Evolutionary conservation across 1,140 invertebrate species (phyloP).

Genomic region (Halictus rubicundus): DNA sequence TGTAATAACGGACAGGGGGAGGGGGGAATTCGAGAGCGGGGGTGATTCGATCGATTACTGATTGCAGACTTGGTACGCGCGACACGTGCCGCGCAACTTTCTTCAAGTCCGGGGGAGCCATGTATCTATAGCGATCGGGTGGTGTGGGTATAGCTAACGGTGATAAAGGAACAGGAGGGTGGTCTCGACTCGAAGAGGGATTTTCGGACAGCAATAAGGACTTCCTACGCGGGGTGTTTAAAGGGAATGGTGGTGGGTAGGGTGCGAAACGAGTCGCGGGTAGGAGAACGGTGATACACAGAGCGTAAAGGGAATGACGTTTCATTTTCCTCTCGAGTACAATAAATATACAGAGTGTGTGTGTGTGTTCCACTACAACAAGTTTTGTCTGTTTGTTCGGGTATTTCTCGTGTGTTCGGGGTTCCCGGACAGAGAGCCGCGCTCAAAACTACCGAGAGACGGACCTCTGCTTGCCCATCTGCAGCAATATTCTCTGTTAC

Average conservation of each 20-base stretch:
- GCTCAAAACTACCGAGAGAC: slow-evolving; percentile 34
- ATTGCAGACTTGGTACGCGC: background rate
- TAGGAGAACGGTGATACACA: slow-evolving; percentile 46
- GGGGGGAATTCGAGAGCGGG: too few relatives aligned
- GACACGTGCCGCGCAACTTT: background rate
- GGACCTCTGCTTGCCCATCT: slow-evolving; percentile 26
- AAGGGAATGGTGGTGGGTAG: background rate
- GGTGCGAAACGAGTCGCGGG: slow-evolving; percentile 44
- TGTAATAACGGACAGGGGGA: too few relatives aligned
- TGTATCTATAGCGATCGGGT: too few relatives aligned
- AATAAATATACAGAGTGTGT: slow-evolving; percentile 68
- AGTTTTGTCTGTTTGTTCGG: slow-evolving; percentile 20
- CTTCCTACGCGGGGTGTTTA: slow-evolving; percentile 31
- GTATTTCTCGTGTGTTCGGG: background rate
- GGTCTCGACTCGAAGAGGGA: background rate
- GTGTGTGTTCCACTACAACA: slow-evolving; percentile 31
- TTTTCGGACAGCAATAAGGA: slow-evolving; percentile 42
- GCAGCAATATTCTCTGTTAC: slow-evolving; percentile 15
- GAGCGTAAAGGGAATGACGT: slow-evolving; percentile 58
- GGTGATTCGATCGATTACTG: background rate
- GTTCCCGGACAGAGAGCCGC: slow-evolving; percentile 22
- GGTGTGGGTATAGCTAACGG: background rate
- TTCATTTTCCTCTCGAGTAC: slow-evolving; percentile 53
- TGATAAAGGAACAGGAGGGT: slow-evolving; percentile 2
- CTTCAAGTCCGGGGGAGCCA: background rate